Evolutionary conservation across 1,140 invertebrate species (phyloP).

Genomic region (Trinorchestia longiramus): DNA sequence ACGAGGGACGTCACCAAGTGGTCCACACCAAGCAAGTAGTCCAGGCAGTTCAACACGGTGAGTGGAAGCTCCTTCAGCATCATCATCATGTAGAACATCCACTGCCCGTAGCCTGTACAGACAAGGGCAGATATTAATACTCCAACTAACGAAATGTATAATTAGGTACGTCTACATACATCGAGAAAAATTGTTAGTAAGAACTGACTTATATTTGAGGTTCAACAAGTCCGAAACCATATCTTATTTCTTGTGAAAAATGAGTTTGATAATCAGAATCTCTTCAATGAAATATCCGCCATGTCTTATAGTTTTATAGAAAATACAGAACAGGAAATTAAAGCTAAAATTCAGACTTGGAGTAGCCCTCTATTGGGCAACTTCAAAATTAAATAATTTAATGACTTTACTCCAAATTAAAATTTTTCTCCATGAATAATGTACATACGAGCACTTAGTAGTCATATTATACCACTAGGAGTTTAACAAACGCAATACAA

Average conservation of each 20-base stretch:
- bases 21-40: neutral
- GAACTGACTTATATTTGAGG: neutral
- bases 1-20: neutral
- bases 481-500: too few relatives aligned
- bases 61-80: neutral
- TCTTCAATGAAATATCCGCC: neutral
- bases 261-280: neutral
- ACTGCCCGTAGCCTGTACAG: slow-evolving; percentile 33
- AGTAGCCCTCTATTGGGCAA: too few relatives aligned
- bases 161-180: neutral
- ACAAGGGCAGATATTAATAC: neutral
- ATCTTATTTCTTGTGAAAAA: neutral
- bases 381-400: too few relatives aligned
- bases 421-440: too few relatives aligned
- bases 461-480: too few relatives aligned
- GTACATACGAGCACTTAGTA: too few relatives aligned
- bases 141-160: neutral
- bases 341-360: too few relatives aligned
- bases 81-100: slow-evolving; percentile 43
- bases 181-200: neutral
- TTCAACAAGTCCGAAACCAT: neutral
- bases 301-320: too few relatives aligned
- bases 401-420: too few relatives aligned
- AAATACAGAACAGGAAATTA: too few relatives aligned
- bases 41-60: neutral